A percentile compares a stretch with the other conserved stretches of the same genome.
Evolutionary conservation across 2,888 invertebrate genomes (phyloP).

Genomic region (Philereme transversata): DNA sequence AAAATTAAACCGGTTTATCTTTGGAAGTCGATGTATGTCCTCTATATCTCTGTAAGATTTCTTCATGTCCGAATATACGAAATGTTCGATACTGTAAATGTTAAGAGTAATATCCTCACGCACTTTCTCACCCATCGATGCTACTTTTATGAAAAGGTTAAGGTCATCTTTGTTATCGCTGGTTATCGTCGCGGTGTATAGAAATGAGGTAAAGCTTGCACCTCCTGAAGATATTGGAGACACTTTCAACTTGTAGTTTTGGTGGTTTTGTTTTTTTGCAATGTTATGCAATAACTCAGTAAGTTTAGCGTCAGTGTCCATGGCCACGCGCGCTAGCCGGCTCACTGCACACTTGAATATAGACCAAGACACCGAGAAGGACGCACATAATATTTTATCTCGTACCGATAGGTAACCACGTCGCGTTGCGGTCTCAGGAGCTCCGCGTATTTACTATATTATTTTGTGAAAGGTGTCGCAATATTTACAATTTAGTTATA

Average conservation of each 20-base stretch:
- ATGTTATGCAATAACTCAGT: constrained; percentile 44
- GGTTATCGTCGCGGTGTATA: constrained; percentile 24
- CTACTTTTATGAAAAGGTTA: constrained; percentile 43
- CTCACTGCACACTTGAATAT: no score
- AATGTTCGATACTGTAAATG: constrained; percentile 29
- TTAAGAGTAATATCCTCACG: constrained; percentile 18
- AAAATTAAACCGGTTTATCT: constrained; percentile 41
- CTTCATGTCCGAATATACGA: constrained; percentile 33
- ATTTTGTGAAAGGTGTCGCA: no score
- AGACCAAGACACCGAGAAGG: no score
- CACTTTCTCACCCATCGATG: constrained; percentile 38
- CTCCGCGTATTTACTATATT: no score
- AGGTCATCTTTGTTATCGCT: constrained; percentile 21
- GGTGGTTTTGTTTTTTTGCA: constrained; percentile 44
- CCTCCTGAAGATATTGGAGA: constrained; percentile 51
- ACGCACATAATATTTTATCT: no score
- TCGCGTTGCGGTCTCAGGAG: no score
- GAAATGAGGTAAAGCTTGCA: constrained; percentile 52
- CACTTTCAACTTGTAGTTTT: constrained; percentile 42
- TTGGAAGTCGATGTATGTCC: constrained; percentile 28
- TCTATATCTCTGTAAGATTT: constrained; percentile 36
- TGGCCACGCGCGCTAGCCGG: neutral
- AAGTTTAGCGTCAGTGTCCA: constrained; percentile 44
- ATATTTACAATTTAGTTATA: no score
- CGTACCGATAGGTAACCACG: no score